Evolutionary conservation across 2,113 vertebrate genomes (phyloP), one percentile per base, ranked within the genome.

Genomic region (Chiloscyllium plagiosum): DNA sequence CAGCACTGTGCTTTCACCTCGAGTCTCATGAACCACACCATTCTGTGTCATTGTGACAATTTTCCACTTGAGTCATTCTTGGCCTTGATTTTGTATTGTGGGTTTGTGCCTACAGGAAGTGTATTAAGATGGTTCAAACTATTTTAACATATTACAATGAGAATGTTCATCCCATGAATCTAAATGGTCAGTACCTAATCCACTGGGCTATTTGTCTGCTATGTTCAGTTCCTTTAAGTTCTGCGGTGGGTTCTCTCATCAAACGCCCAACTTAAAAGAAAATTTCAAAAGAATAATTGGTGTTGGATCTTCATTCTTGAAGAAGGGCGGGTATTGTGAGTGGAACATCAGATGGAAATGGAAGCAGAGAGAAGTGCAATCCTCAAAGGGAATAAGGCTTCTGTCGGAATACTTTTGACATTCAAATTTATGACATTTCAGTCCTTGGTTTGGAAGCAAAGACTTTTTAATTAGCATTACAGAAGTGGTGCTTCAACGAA

Each of bases 361-460:
- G 15, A 20, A 66, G 33, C 89, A 61, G 52, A 33, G 12, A 66
- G 29, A n/a, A 93, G 56, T 66, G n/a, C 20, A 66, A 93, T 66
- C 89, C 89, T 93, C 61, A 93, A 93, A 93, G 89, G 89, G 66
- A 93, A 93, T 93, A 66, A 66, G 89, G 7, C 61, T 93, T 93
- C 89, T 93, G 89, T 68, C 65, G 2, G 89, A 93, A 93, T 42
- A 93, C 61, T 93, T 68, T 66, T 66, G 89, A 68, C 89, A 93
- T 68, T 93, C 33, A 93, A 37, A 93, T 93, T 66, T 68, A 66
- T 65, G 56, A 92, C n/a, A 93, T 93, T 93, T 66, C 20, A 93
- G 89, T 93, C 66, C 65, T 93, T 66, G 89, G 89, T 66, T 10
- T 19, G 33, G 89, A 93, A 66, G 89, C 89, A 68, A 66, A n/a